Base-by-base conservation (phyloP, 2,113 vertebrate genomes). In the Recurvirostra avosetta region DNA sequence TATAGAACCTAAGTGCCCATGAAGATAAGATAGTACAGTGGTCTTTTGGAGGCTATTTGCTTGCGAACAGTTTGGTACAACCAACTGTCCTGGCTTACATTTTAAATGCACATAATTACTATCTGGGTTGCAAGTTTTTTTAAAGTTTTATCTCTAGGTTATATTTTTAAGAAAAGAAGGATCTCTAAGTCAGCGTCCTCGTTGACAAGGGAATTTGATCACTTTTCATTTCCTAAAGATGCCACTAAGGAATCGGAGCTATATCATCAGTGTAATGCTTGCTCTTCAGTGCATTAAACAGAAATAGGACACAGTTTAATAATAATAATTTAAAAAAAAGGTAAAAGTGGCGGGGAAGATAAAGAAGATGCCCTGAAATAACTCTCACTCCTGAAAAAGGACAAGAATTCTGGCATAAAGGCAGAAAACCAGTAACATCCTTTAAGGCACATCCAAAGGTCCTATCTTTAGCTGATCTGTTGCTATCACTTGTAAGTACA, bases 221-320 rank as follows among this genome's bases (percentile, higher is more conserved):
- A 29, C 81, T 96, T 72, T 59, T 88, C 47, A 83, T 93, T 78
- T 95, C 61, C 65, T 88, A 14, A 61, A 65, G 36, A 58, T 12
- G 47, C 61, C 6, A 0, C 91, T 89, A 61, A 89, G 77, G 90
- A 94, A 74, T 55, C 6, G 3, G 56, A 94, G 45, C 43, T 88
- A 4, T 72, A 62, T 61, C 62, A 72, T 59, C 76, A 59, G 59
- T 23, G 32, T 58, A 87, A 84, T 25, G 32, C 71, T 61, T 65
- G 66, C 76, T 91, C 83, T 78, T 71, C 2, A 1, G 50, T 67
- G 76, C 55, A 78, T 71, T 81, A 47, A 71, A 62, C 21, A 85
- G 89, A 92, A 94, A 81, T 78, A 91, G 84, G 94, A 72, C 88
- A 91, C 32, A 34, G 66, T 56, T 92, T 81, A 87, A 90, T 74